phyloP scores from a whole-genome alignment of 2,888 invertebrate species.

The Timema cristinae region DNA sequence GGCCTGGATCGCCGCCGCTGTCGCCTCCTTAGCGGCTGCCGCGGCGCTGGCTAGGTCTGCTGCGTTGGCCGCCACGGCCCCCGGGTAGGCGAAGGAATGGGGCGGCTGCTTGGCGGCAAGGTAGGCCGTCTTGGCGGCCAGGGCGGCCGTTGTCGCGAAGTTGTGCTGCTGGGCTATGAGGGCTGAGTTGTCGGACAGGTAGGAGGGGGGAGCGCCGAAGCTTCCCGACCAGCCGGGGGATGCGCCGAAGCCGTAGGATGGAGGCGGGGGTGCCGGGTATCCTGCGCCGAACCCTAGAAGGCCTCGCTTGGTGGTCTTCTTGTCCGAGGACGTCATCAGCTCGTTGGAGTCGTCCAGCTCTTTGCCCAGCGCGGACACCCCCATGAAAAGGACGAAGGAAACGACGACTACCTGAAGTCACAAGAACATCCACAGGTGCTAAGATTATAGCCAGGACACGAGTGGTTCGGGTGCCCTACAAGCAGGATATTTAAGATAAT shows the following conservation, averaged over 20 bases:
- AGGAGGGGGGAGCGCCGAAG: conserved; percentile 10
- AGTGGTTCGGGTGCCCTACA: neutral
- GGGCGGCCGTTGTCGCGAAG: conserved; percentile 16
- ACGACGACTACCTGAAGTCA: conserved; percentile 14
- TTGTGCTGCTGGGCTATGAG: conserved; percentile 16
- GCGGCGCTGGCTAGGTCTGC: conserved; percentile 38
- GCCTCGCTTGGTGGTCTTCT: conserved; percentile 23
- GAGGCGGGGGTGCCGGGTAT: conserved; percentile 12
- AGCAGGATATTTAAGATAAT: too few relatives aligned
- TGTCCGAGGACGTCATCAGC: conserved; percentile 7
- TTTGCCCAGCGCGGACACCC: conserved; percentile 5
- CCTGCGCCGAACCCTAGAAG: conserved; percentile 15
- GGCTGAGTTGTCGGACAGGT: conserved; percentile 18
- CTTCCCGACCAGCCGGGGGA: neutral
- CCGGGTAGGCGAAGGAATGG: conserved; percentile 20
- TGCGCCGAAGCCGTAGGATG: conserved; percentile 10
- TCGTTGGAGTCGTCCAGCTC: neutral
- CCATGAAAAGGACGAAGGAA: conserved; percentile 1
- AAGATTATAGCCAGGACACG: neutral
- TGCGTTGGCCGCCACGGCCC: conserved; percentile 21
- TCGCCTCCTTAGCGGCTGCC: conserved; percentile 60
- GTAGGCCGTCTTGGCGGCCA: conserved; percentile 21
- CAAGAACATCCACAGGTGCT: neutral
- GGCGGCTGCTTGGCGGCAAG: conserved; percentile 22
- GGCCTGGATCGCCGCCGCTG: conserved; percentile 67